A percentile compares a stretch with the other conserved stretches of the same genome.
Evolutionary conservation across 2,888 invertebrate species (phyloP).

Genomic region (Boloria euphrosyne): DNA sequence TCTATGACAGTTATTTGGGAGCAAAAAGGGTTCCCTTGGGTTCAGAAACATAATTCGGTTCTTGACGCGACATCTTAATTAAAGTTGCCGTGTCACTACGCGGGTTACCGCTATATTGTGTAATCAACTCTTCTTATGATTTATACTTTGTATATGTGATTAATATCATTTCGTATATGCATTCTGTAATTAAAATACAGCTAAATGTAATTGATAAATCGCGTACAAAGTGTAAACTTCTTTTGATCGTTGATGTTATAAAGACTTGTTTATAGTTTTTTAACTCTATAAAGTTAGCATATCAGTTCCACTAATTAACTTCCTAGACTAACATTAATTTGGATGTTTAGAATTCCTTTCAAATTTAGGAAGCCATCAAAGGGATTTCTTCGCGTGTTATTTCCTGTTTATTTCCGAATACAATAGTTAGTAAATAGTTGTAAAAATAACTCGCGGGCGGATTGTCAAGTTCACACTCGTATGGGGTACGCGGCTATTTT

Average conservation of each 20-base stretch:
- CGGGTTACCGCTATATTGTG: slow-evolving; percentile 37
- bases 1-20: slow-evolving; percentile 45
- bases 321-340: slow-evolving; percentile 19
- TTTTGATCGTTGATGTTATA: slow-evolving; percentile 6
- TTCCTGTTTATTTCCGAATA: slow-evolving; percentile 67
- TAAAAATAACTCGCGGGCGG: slow-evolving; percentile 72
- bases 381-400: slow-evolving; percentile 35
- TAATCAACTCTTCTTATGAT: slow-evolving; percentile 23
- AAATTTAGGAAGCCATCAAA: slow-evolving; percentile 40
- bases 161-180: background rate
- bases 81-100: slow-evolving; percentile 48
- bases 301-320: slow-evolving; percentile 11
- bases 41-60: slow-evolving; percentile 62
- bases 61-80: slow-evolving; percentile 67
- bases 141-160: slow-evolving; percentile 2
- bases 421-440: slow-evolving; percentile 62
- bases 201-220: background rate
- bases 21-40: slow-evolving; percentile 51
- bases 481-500: slow-evolving; percentile 74
- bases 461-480: slow-evolving; percentile 74
- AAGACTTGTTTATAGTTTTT: background rate
- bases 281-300: background rate
- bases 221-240: background rate
- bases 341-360: slow-evolving; percentile 35
- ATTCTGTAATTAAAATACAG: no score